Evolutionary conservation across 1,140 invertebrate genomes (phyloP), one percentile per base, ranked within the genome.

Genomic region (Lerema accius): DNA sequence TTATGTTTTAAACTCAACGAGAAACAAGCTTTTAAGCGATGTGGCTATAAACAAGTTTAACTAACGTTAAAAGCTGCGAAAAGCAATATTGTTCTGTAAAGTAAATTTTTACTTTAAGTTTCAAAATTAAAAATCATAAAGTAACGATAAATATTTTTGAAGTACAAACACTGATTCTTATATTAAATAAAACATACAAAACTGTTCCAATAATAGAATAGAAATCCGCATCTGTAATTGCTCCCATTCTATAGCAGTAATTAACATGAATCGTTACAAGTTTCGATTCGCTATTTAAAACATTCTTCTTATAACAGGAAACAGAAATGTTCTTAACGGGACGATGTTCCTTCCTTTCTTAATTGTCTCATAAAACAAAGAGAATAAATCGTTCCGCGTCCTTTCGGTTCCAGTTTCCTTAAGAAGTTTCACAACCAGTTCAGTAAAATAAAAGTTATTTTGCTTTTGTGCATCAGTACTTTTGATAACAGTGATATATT

Each of bases 281-380:
- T 74, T 77, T 74, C 76, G 72, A 82, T 83, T 68, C 72, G 60
- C 74, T 69, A 75, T 83, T 81, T 79, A 75, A 83, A 80, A 72
- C 65, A 60, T 75, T 69, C 65, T 76, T 79, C 78, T 80, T 74
- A 72, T 73, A 67, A 68, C 40, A 62, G 49, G 67, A 73, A 67
- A 69, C 73, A 77, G 35, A 74, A 77, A 80, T 79, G 65, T 75
- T 73, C 73, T 72, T 68, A 65, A 69, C 60, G 68, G 66, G 40
- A 70, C 56, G 73, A 67, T 46, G 71, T 76, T 71, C 69, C 70
- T 76, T 75, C 68, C 65, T 67, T 69, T 76, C 78, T 82, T 84
- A 82, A 84, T 82, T 80, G 76, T 84, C 76, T 73, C 79, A 77
- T 80, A 82, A 84, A 82, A 84, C 79, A 84, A 82, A 76, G 68